Conservation (phyloP, 1,140 invertebrate species). For the Drosophila navojoa region DNA sequence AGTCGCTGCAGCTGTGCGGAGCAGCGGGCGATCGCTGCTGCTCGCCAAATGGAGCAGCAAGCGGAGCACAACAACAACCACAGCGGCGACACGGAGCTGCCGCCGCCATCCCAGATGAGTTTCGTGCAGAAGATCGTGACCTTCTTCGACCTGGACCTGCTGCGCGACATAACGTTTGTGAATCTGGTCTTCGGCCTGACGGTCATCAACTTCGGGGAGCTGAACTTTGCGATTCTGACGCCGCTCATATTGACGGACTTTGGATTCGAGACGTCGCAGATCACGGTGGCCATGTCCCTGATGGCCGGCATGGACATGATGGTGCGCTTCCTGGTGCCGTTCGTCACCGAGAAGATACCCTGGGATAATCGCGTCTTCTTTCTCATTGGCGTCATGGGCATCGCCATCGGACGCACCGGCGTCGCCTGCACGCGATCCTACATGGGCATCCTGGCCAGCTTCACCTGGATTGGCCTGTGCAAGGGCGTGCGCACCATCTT, state of each 20-base stretch:
- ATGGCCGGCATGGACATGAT: constrained; percentile 86
- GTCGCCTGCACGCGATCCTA: constrained; percentile 85
- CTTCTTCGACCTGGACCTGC: constrained; percentile 88
- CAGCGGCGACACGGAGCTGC: not conserved
- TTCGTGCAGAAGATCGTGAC: constrained; percentile 85
- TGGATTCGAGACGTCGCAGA: constrained; percentile 85
- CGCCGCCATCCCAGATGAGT: constrained; percentile 60
- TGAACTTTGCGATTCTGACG: constrained; percentile 89
- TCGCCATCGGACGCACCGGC: constrained; percentile 87
- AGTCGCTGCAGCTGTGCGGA: constrained; percentile 65
- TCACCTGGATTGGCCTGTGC: constrained; percentile 86
- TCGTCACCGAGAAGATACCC: constrained; percentile 87
- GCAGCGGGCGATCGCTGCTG: constrained; percentile 42
- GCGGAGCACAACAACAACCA: constrained; percentile 33
- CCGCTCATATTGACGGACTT: constrained; percentile 88
- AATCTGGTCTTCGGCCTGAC: constrained; percentile 89
- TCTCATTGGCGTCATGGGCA: constrained; percentile 87
- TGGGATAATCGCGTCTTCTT: constrained; percentile 88
- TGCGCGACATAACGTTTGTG: constrained; percentile 87
- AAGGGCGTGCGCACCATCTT: constrained; percentile 88
- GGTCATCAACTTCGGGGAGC: constrained; percentile 88
- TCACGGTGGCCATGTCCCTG: constrained; percentile 87
- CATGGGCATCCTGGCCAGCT: constrained; percentile 84
- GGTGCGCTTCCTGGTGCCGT: constrained; percentile 87
- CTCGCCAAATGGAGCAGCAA: not conserved